Conservation (phyloP, 2,797 vertebrate genomes). For the Semaprochilodus insignis region DNA sequence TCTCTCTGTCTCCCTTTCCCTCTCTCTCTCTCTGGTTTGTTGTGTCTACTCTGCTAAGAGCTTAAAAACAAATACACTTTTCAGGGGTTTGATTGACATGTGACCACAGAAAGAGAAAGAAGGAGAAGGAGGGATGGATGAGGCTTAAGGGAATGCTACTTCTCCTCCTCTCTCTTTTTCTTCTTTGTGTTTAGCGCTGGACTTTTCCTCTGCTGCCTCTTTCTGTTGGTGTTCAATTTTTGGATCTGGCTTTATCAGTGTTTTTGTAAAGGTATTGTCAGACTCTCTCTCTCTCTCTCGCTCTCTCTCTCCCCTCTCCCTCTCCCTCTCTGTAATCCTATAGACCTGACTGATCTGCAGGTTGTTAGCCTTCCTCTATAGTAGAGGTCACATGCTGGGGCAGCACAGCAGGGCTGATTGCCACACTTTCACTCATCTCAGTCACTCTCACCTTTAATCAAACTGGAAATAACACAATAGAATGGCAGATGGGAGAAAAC, state of each 20-base stretch:
- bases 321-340: constrained; percentile 33
- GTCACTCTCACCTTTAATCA: constrained; percentile 45
- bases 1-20: constrained; percentile 29
- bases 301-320: constrained; percentile 21
- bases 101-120: constrained; percentile 15
- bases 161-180: constrained; percentile 36
- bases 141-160: constrained; percentile 56
- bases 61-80: constrained; percentile 56
- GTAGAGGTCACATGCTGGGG: constrained; percentile 43
- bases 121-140: constrained; percentile 34
- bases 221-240: constrained; percentile 50
- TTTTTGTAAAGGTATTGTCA: constrained; percentile 45
- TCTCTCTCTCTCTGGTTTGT: constrained; percentile 27
- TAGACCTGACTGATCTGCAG: constrained; percentile 46
- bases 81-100: constrained; percentile 55
- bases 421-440: neutral
- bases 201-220: constrained; percentile 31
- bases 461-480: constrained; percentile 43
- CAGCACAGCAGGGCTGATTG: constrained; percentile 9
- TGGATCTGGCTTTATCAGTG: constrained; percentile 51
- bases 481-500: constrained; percentile 17
- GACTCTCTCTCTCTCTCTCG: constrained; percentile 22
- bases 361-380: constrained; percentile 46
- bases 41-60: constrained; percentile 41
- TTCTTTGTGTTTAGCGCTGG: constrained; percentile 53